These are phyloP conservation scores for Amazona vittata DNA, from an alignment of 2,113 vertebrate genomes.

Conservation along the genomic window DNA sequence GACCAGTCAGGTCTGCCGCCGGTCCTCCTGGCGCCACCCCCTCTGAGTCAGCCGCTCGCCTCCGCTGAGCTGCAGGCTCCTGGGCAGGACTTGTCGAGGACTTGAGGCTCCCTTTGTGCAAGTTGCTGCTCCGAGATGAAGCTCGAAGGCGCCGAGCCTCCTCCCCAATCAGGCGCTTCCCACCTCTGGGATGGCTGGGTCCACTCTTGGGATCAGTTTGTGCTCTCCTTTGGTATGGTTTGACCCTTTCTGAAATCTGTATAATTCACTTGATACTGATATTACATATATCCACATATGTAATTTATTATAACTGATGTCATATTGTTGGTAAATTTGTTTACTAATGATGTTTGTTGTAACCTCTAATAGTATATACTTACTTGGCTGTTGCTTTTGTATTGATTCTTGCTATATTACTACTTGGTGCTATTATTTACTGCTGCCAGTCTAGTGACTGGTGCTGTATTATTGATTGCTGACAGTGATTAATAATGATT, in stretches of 20 bases:
- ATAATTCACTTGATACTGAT: not conserved
- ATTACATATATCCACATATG: not conserved
- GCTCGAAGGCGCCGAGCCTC: too few species aligned
- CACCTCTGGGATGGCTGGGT: not conserved
- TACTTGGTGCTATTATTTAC: not conserved
- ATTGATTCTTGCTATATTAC: not conserved
- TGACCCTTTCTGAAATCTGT: not conserved
- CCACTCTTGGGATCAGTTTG: not conserved
- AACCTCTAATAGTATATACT: not conserved
- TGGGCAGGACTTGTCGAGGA: too few species aligned
- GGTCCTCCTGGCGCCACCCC: too few species aligned
- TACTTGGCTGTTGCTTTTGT: not conserved
- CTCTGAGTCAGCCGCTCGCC: too few species aligned
- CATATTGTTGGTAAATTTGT: not conserved
- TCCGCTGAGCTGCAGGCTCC: too few species aligned
- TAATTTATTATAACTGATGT: not conserved
- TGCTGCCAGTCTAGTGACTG: not conserved
- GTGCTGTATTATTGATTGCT: not conserved
- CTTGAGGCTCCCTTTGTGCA: too few species aligned
- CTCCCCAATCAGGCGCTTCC: not conserved
- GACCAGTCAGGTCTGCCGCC: too few species aligned
- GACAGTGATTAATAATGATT: not conserved
- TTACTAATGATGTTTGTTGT: not conserved
- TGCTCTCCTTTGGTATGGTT: not conserved
- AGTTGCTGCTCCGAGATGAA: too few species aligned